These are phyloP conservation scores for Bryconaethiops microstoma DNA, from an alignment of 2,797 vertebrate species.

Conservation along the genomic window DNA sequence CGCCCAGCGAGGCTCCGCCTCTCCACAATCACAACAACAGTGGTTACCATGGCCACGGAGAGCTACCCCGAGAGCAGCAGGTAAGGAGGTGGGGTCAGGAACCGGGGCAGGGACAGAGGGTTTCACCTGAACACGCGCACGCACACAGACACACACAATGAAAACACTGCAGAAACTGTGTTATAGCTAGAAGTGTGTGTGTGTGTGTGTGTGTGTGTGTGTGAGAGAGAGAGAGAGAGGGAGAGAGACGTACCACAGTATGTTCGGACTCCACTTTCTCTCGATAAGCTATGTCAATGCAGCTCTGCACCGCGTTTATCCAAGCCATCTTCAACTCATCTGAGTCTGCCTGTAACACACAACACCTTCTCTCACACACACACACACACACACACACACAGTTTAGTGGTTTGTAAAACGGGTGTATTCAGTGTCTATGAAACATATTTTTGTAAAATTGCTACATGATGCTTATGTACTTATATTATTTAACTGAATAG, in stretches of 20 bases:
- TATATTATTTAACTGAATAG: too few species aligned
- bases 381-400: background rate
- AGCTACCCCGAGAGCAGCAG: slow-evolving; percentile 62
- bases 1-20: slow-evolving; percentile 78
- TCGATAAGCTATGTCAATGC: slow-evolving; percentile 78
- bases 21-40: slow-evolving; percentile 77
- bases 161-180: too few species aligned
- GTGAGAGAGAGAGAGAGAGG: too few species aligned
- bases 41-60: slow-evolving; percentile 69
- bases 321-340: slow-evolving; percentile 73
- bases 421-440: too few species aligned
- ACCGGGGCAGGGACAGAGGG: slow-evolving; percentile 17
- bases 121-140: slow-evolving; percentile 57
- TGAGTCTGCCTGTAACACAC: slow-evolving; percentile 76
- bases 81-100: slow-evolving; percentile 31
- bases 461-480: too few species aligned
- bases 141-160: too few species aligned
- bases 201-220: too few species aligned
- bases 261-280: slow-evolving; percentile 50
- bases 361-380: slow-evolving; percentile 65
- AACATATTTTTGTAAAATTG: too few species aligned
- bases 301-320: slow-evolving; percentile 73
- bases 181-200: too few species aligned
- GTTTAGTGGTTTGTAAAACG: too few species aligned
- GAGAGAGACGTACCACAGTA: slow-evolving; percentile 52